Conservation (phyloP, 2,888 invertebrate genomes). For the Clusia tigrina region DNA sequence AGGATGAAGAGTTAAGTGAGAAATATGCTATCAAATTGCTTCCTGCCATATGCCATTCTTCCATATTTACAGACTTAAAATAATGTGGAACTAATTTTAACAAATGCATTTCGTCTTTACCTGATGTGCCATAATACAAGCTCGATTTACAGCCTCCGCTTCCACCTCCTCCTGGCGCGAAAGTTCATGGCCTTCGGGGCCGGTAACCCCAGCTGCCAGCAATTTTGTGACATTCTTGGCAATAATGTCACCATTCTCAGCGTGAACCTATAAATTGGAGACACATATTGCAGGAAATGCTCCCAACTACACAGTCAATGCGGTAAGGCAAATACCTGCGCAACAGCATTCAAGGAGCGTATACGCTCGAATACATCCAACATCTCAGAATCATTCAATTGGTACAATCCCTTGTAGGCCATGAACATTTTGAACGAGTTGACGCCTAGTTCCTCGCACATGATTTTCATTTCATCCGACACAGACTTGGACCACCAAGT, state of each 20-base stretch:
- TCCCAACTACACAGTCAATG: not conserved
- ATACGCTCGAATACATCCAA: slow-evolving; percentile 86
- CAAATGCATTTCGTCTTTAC: slow-evolving; percentile 65
- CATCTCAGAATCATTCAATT: slow-evolving; percentile 90
- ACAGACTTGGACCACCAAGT: slow-evolving; percentile 86
- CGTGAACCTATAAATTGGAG: slow-evolving; percentile 79
- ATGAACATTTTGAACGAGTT: slow-evolving; percentile 99
- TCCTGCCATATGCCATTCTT: too few relatives aligned
- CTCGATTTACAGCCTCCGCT: slow-evolving; percentile 94
- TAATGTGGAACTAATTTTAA: too few relatives aligned
- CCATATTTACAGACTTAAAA: too few relatives aligned
- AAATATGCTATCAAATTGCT: too few relatives aligned
- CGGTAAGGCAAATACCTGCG: slow-evolving; percentile 68
- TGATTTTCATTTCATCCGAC: slow-evolving; percentile 86
- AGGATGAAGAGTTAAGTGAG: too few relatives aligned
- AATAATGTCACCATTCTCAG: slow-evolving; percentile 96
- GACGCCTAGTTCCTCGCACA: slow-evolving; percentile 84
- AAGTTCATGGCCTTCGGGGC: slow-evolving; percentile 94
- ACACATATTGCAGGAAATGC: too few relatives aligned
- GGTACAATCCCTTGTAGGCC: slow-evolving; percentile 91
- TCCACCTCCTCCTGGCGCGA: slow-evolving; percentile 96
- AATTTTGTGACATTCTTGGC: slow-evolving; percentile 89
- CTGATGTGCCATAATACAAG: slow-evolving; percentile 93
- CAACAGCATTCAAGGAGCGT: slow-evolving; percentile 84
- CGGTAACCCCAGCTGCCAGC: slow-evolving; percentile 85